Conservation (phyloP, 1,140 invertebrate species). For the Drosophila albomicans region DNA sequence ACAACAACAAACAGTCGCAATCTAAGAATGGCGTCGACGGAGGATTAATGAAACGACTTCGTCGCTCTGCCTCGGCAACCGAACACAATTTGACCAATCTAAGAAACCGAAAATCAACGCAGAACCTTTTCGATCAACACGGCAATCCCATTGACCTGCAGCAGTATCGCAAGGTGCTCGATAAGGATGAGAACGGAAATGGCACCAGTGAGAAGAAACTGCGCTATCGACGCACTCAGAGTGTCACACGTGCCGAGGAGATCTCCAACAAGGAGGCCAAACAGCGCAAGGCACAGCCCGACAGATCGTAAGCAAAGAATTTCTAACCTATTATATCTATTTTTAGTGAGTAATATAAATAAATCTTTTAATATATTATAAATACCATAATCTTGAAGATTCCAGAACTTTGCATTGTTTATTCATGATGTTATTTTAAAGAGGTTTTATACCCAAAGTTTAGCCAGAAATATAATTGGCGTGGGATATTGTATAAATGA, state of each 20-base stretch:
- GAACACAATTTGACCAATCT: conserved; percentile 74
- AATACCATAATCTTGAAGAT: too few relatives aligned
- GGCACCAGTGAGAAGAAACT: conserved; percentile 85
- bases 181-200: conserved; percentile 81
- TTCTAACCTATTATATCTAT: not conserved
- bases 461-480: too few relatives aligned
- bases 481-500: too few relatives aligned
- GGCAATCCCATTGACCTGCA: conserved; percentile 78
- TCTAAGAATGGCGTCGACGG: conserved; percentile 60
- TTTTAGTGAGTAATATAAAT: too few relatives aligned
- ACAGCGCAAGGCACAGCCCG: conserved; percentile 92
- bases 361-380: too few relatives aligned
- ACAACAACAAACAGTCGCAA: conserved; percentile 14
- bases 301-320: conserved; percentile 92
- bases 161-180: conserved; percentile 78
- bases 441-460: too few relatives aligned
- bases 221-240: conserved; percentile 91
- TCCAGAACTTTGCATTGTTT: too few relatives aligned
- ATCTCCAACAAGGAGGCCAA: conserved; percentile 92
- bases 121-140: conserved; percentile 76
- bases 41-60: conserved; percentile 70
- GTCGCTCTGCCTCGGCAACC: conserved; percentile 75
- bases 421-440: too few relatives aligned
- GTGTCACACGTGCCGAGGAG: conserved; percentile 94
- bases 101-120: conserved; percentile 75